A percentile compares a stretch with the other conserved stretches of the same genome.
phyloP scores from a whole-genome alignment of 2,113 vertebrate species.

The Oreochromis aureus region DNA sequence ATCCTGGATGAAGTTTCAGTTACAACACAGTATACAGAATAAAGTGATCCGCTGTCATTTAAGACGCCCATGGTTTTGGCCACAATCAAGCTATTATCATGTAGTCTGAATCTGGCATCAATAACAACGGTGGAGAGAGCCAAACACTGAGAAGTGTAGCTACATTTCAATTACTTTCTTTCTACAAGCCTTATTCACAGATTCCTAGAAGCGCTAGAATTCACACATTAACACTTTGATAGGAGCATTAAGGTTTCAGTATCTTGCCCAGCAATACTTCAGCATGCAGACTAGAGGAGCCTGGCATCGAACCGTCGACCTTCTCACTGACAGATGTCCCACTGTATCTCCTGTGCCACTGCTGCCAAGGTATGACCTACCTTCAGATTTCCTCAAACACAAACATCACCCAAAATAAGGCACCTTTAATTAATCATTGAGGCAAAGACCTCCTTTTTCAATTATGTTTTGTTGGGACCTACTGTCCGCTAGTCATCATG shows the following conservation, averaged over 20 bases:
- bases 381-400: background rate
- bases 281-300: background rate
- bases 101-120: background rate
- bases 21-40: background rate
- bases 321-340: background rate
- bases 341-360: background rate
- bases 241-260: background rate
- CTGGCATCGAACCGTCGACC: accelerated
- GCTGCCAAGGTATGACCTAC: background rate
- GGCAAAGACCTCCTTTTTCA: background rate
- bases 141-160: background rate
- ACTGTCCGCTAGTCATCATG: background rate
- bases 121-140: background rate
- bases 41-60: background rate
- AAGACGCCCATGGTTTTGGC: accelerated
- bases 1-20: background rate
- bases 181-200: background rate
- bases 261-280: background rate
- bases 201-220: background rate
- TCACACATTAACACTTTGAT: background rate
- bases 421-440: background rate
- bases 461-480: background rate
- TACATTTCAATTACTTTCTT: background rate
- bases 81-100: background rate
- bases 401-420: background rate